Evolutionary conservation across 2,888 invertebrate genomes (phyloP).

Genomic region (Pandemis heparana): DNA sequence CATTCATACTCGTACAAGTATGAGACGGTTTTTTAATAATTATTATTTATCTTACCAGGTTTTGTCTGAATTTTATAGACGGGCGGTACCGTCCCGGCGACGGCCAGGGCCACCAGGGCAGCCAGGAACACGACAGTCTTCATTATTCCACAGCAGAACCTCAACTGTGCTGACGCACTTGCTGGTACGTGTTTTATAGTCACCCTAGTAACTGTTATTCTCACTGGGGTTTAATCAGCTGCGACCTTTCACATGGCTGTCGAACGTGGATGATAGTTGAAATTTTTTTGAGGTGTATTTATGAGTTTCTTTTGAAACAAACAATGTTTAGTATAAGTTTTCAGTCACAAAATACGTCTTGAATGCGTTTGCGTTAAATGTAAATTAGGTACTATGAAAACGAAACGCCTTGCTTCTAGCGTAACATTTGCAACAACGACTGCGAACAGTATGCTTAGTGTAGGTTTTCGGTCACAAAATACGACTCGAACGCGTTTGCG

Average conservation of each 20-base stretch:
- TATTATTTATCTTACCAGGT: constrained; percentile 53
- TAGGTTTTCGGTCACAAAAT: too few species aligned
- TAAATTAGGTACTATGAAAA: too few species aligned
- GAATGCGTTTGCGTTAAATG: too few species aligned
- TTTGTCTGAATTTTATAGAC: constrained; percentile 49
- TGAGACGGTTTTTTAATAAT: too few species aligned
- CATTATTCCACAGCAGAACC: constrained; percentile 68
- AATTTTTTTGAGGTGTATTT: background rate
- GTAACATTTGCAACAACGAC: too few species aligned
- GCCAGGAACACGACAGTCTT: constrained; percentile 79
- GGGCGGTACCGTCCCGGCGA: constrained; percentile 60
- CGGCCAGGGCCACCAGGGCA: constrained; percentile 70
- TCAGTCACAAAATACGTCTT: too few species aligned
- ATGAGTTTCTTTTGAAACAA: too few species aligned
- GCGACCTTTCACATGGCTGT: constrained; percentile 6
- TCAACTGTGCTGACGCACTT: constrained; percentile 62
- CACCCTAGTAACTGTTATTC: background rate
- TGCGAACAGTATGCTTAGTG: too few species aligned
- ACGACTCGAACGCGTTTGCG: too few species aligned
- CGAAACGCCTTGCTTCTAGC: too few species aligned
- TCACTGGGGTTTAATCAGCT: constrained; percentile 15
- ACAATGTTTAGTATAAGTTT: too few species aligned
- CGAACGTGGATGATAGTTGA: background rate
- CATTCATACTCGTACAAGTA: too few species aligned
- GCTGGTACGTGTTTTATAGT: constrained; percentile 15